These are phyloP conservation scores for Rhagonycha lutea DNA, from an alignment of 2,888 invertebrate species.

Conservation along the genomic window DNA sequence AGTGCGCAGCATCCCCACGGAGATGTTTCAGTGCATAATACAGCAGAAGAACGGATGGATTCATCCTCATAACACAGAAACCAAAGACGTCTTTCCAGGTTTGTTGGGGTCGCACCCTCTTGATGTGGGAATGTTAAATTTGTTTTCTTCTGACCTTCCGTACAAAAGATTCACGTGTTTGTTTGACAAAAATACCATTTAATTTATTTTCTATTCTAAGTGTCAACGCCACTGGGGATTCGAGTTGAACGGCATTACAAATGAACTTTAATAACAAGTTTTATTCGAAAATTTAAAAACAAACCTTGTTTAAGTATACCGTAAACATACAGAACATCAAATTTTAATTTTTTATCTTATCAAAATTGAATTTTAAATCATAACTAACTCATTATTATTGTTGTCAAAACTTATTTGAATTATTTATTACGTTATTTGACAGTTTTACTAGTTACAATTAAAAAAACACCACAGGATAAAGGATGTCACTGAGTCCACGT, in stretches of 20 bases:
- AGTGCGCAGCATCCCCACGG: conserved; percentile 36
- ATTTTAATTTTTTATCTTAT: background rate
- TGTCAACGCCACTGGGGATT: background rate
- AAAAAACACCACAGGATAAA: background rate
- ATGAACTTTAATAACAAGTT: conserved; percentile 1
- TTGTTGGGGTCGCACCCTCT: conserved; percentile 39
- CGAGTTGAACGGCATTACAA: background rate
- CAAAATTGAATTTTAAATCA: background rate
- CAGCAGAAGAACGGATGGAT: conserved; percentile 80
- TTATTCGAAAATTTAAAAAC: background rate
- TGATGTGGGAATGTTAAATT: background rate
- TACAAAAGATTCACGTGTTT: background rate
- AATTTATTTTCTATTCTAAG: background rate
- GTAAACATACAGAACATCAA: background rate
- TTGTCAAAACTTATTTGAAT: background rate
- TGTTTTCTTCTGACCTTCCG: background rate
- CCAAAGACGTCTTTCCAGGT: conserved; percentile 77
- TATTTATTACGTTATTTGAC: background rate
- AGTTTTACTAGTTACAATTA: background rate
- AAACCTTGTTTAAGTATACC: background rate
- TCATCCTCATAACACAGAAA: conserved; percentile 70
- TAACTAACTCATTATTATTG: background rate
- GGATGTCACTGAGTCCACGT: background rate
- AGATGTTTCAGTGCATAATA: conserved; percentile 83
- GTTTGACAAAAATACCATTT: background rate